Base-by-base conservation (phyloP, 2,113 vertebrate genomes). In the Nansenia antarctica region DNA sequence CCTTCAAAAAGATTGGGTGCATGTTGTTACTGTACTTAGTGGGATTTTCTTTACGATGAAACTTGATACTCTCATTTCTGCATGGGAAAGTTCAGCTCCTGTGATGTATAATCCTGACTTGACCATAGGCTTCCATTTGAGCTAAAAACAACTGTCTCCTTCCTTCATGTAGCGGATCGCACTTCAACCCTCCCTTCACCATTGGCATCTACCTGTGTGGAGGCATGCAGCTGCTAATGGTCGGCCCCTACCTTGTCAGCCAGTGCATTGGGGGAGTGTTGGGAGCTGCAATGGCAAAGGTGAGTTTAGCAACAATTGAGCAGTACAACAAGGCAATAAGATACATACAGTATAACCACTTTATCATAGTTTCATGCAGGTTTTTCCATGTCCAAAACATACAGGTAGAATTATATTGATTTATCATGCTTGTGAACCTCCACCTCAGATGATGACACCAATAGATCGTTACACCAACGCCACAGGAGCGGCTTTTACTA, bases 181-280 rank as follows among this genome's bases (percentile, higher is more conserved):
- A 93, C 53, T 92, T 93, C 80, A 93, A 93, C 75, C 91, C 92
- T 18, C 84, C 90, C 0, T 90, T 93, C 82, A 92, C 92, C n/a
- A 75, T 92, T 9, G 90, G 88, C 42, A 87, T 93, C 69, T 92
- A 80, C 79, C 67, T 93, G 80, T 91, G 90, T 81, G 91, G 92
- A 22, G 92, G 90, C 34, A 85, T 93, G 69, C 45, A 87, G 49
- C 76, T 89, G 39, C 31, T 57, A 3, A 83, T 91, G 88, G 90
- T 85, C 18, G 64, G 67, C 4, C 81, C 88, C 1, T 93, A 92
- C 67, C 24, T 93, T 0, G 59, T 74, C 61, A 81, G 88, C 65
- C 91, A 93, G 74, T 27, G 92, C 70, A 84, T 91, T 20, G 91
- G 91, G 70, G 91, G 91, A 65, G 70, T 93, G 45, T 71, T 91